A percentile compares a stretch with the other conserved stretches of the same genome.
Conservation (phyloP, 2,888 invertebrate genomes). For the Mayetiola destructor region DNA sequence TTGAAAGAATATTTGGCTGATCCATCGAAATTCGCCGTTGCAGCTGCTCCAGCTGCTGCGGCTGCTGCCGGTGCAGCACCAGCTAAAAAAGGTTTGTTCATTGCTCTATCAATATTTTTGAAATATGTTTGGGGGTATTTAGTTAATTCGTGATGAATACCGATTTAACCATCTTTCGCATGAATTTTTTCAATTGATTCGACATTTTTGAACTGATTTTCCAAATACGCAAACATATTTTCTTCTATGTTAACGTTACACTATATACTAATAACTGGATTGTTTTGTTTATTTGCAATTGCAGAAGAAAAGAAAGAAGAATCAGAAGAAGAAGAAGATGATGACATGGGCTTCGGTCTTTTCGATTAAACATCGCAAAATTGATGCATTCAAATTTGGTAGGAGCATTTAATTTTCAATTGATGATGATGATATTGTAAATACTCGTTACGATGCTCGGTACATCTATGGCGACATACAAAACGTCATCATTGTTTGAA, state of each 20-base stretch:
- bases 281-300: too few relatives aligned
- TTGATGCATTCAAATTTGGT: background rate
- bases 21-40: conserved; percentile 83
- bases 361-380: conserved; percentile 50
- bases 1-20: conserved; percentile 73
- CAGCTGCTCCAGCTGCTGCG: conserved; percentile 44
- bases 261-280: too few relatives aligned
- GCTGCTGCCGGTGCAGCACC: conserved; percentile 48
- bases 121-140: too few relatives aligned
- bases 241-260: too few relatives aligned
- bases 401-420: background rate
- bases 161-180: too few relatives aligned
- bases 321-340: conserved; percentile 69
- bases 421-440: background rate
- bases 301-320: conserved; percentile 71
- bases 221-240: too few relatives aligned
- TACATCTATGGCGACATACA: conserved; percentile 13
- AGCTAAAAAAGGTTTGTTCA: conserved; percentile 47
- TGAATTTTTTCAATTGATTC: too few relatives aligned
- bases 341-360: conserved; percentile 96
- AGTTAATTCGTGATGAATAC: too few relatives aligned
- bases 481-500: background rate
- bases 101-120: too few relatives aligned
- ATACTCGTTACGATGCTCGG: conserved; percentile 9
- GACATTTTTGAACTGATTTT: too few relatives aligned